phyloP scores from a whole-genome alignment of 2,888 invertebrate species.

The Melanchra persicariae region DNA sequence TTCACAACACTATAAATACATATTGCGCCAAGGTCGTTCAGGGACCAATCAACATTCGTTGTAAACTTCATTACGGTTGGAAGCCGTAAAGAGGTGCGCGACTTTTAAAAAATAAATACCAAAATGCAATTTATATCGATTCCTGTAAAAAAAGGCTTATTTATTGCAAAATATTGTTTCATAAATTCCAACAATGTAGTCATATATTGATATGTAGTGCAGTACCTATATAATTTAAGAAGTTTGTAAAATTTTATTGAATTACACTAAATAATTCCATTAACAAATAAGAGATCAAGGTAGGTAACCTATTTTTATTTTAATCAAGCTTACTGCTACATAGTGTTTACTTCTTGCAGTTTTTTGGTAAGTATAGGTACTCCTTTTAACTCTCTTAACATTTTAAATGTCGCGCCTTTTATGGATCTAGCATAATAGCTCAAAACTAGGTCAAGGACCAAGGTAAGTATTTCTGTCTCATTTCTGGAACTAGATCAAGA shows the following conservation, averaged over 20 bases:
- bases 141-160: neutral
- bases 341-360: neutral
- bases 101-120: conserved; percentile 57
- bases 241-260: neutral
- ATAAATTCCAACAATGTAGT: neutral
- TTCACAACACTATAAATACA: conserved; percentile 78
- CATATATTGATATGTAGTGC: neutral
- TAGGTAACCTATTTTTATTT: neutral
- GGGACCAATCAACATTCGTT: conserved; percentile 75
- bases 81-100: conserved; percentile 62
- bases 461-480: conserved; percentile 71
- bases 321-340: neutral
- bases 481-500: conserved; percentile 70
- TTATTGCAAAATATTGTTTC: neutral
- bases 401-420: conserved; percentile 71
- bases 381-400: neutral
- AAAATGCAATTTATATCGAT: neutral
- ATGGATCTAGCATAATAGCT: conserved; percentile 56
- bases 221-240: neutral
- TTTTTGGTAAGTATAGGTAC: neutral
- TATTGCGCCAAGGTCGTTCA: conserved; percentile 85
- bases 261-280: neutral
- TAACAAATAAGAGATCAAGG: neutral
- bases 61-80: conserved; percentile 74
- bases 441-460: conserved; percentile 79